Evolutionary conservation across 2,113 vertebrate species (phyloP).

Genomic region (Osmerus eperlanus): DNA sequence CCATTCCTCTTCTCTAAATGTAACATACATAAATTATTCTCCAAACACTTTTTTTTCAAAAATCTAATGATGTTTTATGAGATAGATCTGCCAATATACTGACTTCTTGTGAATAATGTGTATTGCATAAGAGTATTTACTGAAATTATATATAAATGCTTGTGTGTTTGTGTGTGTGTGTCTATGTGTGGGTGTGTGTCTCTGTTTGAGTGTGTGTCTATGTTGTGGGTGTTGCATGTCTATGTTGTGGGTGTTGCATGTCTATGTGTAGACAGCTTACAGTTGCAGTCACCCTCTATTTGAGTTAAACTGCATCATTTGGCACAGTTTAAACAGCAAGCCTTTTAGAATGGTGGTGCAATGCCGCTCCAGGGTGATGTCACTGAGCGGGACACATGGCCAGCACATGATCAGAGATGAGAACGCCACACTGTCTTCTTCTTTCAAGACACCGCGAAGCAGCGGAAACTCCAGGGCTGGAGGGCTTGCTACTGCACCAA

Average conservation of each 20-base stretch:
- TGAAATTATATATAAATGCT: slow-evolving; percentile 7
- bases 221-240: neutral
- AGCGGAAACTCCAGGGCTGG: slow-evolving; percentile 44
- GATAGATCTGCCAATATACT: slow-evolving; percentile 38
- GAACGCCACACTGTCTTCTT: slow-evolving; percentile 57
- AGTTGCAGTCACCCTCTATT: slow-evolving; percentile 52
- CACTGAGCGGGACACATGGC: slow-evolving; percentile 59
- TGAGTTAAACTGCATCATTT: slow-evolving; percentile 54
- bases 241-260: slow-evolving; percentile 11
- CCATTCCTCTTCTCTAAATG: slow-evolving; percentile 23
- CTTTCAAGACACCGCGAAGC: slow-evolving; percentile 40
- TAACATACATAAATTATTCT: slow-evolving; percentile 19
- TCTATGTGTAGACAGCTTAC: slow-evolving; percentile 34
- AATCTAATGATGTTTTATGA: slow-evolving; percentile 19
- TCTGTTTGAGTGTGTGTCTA: too few relatives aligned
- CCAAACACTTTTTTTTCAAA: slow-evolving; percentile 25
- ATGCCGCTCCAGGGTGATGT: slow-evolving; percentile 58
- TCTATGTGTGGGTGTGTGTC: too few relatives aligned
- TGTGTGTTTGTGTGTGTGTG: too few relatives aligned
- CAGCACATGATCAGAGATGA: slow-evolving; percentile 61
- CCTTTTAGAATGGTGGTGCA: slow-evolving; percentile 37
- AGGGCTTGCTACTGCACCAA: slow-evolving; percentile 8
- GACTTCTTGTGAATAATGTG: slow-evolving; percentile 7
- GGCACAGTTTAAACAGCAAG: slow-evolving; percentile 52
- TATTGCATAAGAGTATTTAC: slow-evolving; percentile 6